These are phyloP conservation scores for Temnothorax nylanderi DNA, from an alignment of 1,140 invertebrate genomes.

Conservation along the genomic window DNA sequence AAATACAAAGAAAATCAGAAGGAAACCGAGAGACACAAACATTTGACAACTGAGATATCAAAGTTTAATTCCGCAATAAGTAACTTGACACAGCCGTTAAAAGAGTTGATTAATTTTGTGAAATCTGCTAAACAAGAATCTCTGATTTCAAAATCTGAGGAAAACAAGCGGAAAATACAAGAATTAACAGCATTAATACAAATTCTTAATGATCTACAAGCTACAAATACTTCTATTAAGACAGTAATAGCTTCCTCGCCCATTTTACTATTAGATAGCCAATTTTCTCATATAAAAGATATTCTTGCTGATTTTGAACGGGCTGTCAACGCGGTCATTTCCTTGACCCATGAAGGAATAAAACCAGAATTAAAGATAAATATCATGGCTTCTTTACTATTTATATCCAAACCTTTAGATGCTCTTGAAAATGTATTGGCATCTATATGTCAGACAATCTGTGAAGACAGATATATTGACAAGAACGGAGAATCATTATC, in stretches of 20 bases:
- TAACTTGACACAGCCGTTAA: slow-evolving; percentile 53
- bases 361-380: slow-evolving; percentile 61
- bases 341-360: slow-evolving; percentile 41
- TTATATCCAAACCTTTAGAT: slow-evolving; percentile 48
- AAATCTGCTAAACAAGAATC: slow-evolving; percentile 36
- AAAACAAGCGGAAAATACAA: slow-evolving; percentile 65
- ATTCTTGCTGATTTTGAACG: slow-evolving; percentile 24
- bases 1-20: background rate
- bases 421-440: slow-evolving; percentile 28
- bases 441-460: slow-evolving; percentile 27
- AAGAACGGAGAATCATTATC: slow-evolving; percentile 9
- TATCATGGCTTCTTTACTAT: slow-evolving; percentile 51
- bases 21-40: background rate
- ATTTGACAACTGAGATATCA: background rate
- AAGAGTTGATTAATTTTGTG: slow-evolving; percentile 53
- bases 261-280: slow-evolving; percentile 4
- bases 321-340: slow-evolving; percentile 43
- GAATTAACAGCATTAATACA: slow-evolving; percentile 63
- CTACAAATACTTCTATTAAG: slow-evolving; percentile 38
- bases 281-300: slow-evolving; percentile 2
- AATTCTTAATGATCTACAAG: slow-evolving; percentile 63
- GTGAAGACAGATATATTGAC: background rate
- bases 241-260: background rate
- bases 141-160: slow-evolving; percentile 57
- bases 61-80: slow-evolving; percentile 26